Evolutionary conservation across 2,888 invertebrate species (phyloP), one percentile per base, ranked within the genome.

Genomic region (Hartigia nigra): DNA sequence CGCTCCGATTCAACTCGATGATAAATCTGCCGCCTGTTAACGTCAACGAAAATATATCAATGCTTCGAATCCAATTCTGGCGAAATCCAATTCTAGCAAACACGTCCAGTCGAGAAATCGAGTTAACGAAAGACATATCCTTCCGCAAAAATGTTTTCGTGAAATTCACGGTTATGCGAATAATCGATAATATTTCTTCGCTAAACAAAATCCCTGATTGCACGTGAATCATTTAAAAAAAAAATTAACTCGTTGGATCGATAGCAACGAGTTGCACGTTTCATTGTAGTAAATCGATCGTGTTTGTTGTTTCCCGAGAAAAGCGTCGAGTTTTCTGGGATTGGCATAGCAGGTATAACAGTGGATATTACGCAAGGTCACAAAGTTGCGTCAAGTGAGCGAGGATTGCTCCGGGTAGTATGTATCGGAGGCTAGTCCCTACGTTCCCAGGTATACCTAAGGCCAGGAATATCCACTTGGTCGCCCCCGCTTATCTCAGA

Each of bases 391-490:
- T 80, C 81, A 83, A 86, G 80, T 83, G 55, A 55, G 75, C 74
- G 75, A 36, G 70, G 74, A 76, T 74, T 12, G 32, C 36, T 36
- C 34, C 79, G 81, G 69, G 77, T 75, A n/a, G 77, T 39, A 79
- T 11, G 75, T n/a, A 74, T 80, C 78, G 81, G 79, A 75, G 77
- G 77, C 80, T 76, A 77, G 81, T 83, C 79, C 55, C 55, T 23
- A 55, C 55, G 55, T 23, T 83, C 74, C 85, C 86, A 85, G 85
- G 85, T 86, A 84, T 37, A 83, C 85, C 80, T 83, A 76, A 78
- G 78, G 83, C 86, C 85, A 87, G 86, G 85, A 86, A 86, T 86
- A 86, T 86, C 83, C 80, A 76, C 77, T 76, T 78, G 78, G 76
- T 80, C 85, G 82, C 85, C 85, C 80, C 84, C 84, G 82, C 82